Evolutionary conservation across 1,140 invertebrate genomes (phyloP).

Genomic region (Pseudomyrmex gracilis): DNA sequence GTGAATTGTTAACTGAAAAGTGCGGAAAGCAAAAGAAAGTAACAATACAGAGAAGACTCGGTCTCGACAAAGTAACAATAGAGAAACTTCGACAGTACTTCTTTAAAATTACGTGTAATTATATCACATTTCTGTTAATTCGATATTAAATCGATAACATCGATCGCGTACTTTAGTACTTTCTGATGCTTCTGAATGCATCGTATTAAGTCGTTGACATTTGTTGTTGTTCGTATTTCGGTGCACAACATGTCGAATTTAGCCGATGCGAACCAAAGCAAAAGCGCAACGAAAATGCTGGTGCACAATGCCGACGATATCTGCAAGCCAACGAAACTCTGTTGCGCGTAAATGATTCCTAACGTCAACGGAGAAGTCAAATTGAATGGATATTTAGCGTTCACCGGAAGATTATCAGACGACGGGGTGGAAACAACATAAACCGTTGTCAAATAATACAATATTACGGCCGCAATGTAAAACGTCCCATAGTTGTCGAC

Average conservation of each 20-base stretch:
- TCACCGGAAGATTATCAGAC: constrained; percentile 59
- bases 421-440: constrained; percentile 42
- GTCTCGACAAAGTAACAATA: too few relatives aligned
- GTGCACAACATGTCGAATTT: constrained; percentile 68
- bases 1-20: too few relatives aligned
- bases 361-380: constrained; percentile 45
- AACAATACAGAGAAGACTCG: too few relatives aligned
- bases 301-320: constrained; percentile 38
- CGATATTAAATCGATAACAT: neutral
- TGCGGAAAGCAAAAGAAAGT: too few relatives aligned
- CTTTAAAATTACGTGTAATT: neutral
- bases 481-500: constrained; percentile 45
- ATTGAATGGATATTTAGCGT: constrained; percentile 72
- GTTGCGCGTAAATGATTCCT: constrained; percentile 65
- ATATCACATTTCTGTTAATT: neutral
- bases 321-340: constrained; percentile 61
- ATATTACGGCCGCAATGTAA: constrained; percentile 37
- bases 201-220: constrained; percentile 28
- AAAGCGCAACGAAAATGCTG: constrained; percentile 64
- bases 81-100: neutral
- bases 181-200: constrained; percentile 61
- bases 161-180: constrained; percentile 57
- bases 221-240: constrained; percentile 36
- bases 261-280: constrained; percentile 69
- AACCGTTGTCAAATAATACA: constrained; percentile 57